These are phyloP conservation scores for Melanogrammus aeglefinus DNA, from an alignment of 2,797 vertebrate genomes.

Conservation along the genomic window DNA sequence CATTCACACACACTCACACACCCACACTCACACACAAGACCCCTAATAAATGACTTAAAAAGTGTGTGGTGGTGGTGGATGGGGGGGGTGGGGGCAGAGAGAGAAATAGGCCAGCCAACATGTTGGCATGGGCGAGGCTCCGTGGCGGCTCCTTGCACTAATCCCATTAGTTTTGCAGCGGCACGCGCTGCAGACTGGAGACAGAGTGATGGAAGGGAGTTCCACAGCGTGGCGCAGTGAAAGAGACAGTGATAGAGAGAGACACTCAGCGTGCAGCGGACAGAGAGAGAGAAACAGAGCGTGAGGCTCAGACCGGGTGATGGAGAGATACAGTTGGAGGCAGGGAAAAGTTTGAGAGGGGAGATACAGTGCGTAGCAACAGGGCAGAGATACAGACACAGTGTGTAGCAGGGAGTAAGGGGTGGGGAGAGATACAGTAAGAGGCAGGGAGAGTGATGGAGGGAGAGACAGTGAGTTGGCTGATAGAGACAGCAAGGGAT, in stretches of 20 bases:
- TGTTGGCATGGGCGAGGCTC: too few relatives aligned
- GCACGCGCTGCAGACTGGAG: too few relatives aligned
- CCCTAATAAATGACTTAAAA: too few relatives aligned
- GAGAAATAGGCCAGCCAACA: too few relatives aligned
- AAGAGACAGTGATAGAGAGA: conserved; percentile 12
- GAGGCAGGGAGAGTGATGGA: background rate
- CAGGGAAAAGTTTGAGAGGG: background rate
- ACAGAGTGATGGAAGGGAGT: conserved; percentile 21
- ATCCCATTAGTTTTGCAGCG: too few relatives aligned
- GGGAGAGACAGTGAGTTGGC: background rate
- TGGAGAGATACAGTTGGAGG: background rate
- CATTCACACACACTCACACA: too few relatives aligned
- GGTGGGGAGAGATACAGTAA: background rate
- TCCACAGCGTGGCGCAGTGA: conserved; percentile 38
- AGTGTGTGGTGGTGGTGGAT: too few relatives aligned
- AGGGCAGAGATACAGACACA: background rate
- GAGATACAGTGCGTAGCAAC: background rate
- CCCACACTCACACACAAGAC: too few relatives aligned
- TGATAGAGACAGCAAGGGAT: background rate
- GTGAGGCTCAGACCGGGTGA: background rate
- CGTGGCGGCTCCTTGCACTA: too few relatives aligned
- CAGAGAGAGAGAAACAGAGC: conserved; percentile 3
- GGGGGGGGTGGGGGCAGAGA: too few relatives aligned
- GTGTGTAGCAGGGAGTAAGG: background rate
- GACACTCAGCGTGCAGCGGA: conserved; percentile 16